These are phyloP conservation scores for Drosophila elegans DNA, from an alignment of 1,140 invertebrate genomes.

Conservation along the genomic window DNA sequence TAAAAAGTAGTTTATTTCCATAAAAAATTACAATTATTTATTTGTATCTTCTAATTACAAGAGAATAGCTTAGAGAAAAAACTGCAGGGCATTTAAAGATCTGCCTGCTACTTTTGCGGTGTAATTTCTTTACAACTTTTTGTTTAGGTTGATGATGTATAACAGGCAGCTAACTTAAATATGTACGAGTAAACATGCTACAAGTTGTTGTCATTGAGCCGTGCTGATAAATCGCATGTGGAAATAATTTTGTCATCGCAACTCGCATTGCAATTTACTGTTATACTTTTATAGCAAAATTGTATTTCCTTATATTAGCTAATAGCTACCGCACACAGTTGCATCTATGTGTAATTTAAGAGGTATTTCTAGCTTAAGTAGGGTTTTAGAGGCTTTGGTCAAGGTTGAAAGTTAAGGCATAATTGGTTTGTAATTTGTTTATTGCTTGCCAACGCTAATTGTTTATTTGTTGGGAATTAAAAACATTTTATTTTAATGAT, in stretches of 20 bases:
- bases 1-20: too few species aligned
- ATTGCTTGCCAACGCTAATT: constrained; percentile 28
- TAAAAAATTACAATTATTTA: too few species aligned
- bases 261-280: constrained; percentile 37
- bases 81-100: neutral
- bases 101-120: neutral
- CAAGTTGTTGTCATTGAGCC: constrained; percentile 41
- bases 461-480: constrained; percentile 11
- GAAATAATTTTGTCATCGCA: constrained; percentile 43
- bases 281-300: constrained; percentile 34
- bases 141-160: constrained; percentile 3
- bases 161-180: constrained; percentile 17
- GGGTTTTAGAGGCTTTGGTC: constrained; percentile 9
- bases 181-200: constrained; percentile 22
- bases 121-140: constrained; percentile 11
- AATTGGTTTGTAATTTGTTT: constrained; percentile 29
- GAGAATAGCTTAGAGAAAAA: too few species aligned
- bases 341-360: neutral
- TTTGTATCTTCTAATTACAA: neutral
- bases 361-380: neutral
- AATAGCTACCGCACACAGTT: constrained; percentile 1
- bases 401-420: constrained; percentile 25
- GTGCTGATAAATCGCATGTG: constrained; percentile 56
- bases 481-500: constrained; percentile 15
- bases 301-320: constrained; percentile 15